A percentile compares a stretch with the other conserved stretches of the same genome.
phyloP scores from a whole-genome alignment of 2,797 vertebrate genomes.

The Fistularia commersonii region DNA sequence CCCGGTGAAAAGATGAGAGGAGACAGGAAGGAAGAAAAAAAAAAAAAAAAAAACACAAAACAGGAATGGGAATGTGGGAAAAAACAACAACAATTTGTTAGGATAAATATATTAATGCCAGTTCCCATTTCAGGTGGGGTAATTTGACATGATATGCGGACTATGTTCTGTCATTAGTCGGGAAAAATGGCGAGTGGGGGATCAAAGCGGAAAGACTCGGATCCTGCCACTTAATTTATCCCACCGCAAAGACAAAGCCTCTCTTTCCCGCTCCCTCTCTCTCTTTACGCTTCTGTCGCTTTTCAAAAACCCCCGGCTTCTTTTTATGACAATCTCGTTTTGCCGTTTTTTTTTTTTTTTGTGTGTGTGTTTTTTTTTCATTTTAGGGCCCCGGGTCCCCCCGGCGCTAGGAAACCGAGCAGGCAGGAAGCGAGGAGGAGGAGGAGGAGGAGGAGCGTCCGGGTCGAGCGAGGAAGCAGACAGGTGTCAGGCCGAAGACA shows the following conservation, averaged over 20 bases:
- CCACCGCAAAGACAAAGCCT: constrained; percentile 88
- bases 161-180: constrained; percentile 82
- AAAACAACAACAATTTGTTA: constrained; percentile 68
- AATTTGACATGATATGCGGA: constrained; percentile 83
- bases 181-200: constrained; percentile 67
- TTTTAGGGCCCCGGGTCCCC: constrained; percentile 85
- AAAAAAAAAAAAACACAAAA: constrained; percentile 13
- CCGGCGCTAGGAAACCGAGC: constrained; percentile 73
- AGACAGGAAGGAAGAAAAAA: constrained; percentile 40
- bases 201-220: constrained; percentile 88
- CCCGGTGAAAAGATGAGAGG: constrained; percentile 61
- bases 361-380: no score
- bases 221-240: constrained; percentile 93
- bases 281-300: constrained; percentile 74
- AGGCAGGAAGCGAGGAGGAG: constrained; percentile 53
- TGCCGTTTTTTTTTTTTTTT: constrained; percentile 93
- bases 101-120: constrained; percentile 75
- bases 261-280: no score
- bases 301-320: constrained; percentile 86
- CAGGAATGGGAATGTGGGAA: constrained; percentile 42
- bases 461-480: constrained; percentile 50
- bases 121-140: constrained; percentile 76
- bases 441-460: constrained; percentile 48
- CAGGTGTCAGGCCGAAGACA: constrained; percentile 51
- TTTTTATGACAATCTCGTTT: constrained; percentile 89